phyloP scores from a whole-genome alignment of 2,888 invertebrate genomes.

The Muschampia plurimacula region DNA sequence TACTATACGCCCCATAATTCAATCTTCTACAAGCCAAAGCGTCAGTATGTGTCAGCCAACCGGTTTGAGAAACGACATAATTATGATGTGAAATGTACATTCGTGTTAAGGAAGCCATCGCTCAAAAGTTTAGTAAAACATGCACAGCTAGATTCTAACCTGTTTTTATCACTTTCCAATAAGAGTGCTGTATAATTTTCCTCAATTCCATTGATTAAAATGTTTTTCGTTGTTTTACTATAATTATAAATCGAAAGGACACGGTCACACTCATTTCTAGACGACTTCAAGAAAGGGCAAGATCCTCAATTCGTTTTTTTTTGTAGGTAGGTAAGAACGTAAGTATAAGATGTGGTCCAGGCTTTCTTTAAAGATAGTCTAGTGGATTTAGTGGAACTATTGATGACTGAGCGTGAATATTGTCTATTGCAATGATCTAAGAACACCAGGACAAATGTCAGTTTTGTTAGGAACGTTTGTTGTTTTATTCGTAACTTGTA shows the following conservation, averaged over 20 bases:
- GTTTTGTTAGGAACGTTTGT: too few relatives aligned
- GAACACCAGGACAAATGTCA: too few relatives aligned
- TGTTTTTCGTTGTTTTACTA: neutral
- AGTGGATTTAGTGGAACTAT: too few relatives aligned
- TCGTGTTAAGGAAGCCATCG: constrained; percentile 26
- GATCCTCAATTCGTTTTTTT: neutral
- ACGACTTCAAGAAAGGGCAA: neutral
- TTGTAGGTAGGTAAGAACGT: too few relatives aligned
- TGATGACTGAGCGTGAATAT: too few relatives aligned
- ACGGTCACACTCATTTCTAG: neutral
- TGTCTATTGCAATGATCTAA: too few relatives aligned
- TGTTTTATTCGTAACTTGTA: too few relatives aligned
- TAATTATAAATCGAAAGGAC: neutral
- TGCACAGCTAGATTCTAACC: neutral
- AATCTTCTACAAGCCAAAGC: constrained; percentile 9
- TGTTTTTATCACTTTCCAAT: constrained; percentile 9
- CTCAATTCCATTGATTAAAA: neutral
- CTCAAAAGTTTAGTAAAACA: constrained; percentile 25
- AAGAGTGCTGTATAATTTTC: neutral
- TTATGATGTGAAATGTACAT: constrained; percentile 24
- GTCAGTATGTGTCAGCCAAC: constrained; percentile 7
- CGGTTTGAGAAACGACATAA: constrained; percentile 21
- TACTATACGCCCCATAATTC: constrained; percentile 5
- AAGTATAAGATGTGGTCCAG: too few relatives aligned
- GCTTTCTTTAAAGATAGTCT: too few relatives aligned